phyloP scores from a whole-genome alignment of 2,888 invertebrate species.

The Pinctada fucata region DNA sequence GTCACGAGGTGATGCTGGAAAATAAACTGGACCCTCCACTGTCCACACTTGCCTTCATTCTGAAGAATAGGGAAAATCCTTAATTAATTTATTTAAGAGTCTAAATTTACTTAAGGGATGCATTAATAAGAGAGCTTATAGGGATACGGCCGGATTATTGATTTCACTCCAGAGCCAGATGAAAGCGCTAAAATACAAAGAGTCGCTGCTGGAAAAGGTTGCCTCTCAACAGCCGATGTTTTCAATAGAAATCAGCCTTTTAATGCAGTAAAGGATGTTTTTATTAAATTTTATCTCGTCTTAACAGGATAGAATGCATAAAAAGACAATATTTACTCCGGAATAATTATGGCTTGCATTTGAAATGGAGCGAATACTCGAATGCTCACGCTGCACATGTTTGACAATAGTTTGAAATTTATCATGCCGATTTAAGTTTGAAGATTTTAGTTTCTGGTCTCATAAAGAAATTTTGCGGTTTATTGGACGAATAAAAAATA shows the following conservation, averaged over 20 bases:
- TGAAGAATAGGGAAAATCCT: slow-evolving; percentile 16
- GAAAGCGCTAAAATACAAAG: neutral
- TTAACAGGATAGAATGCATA: neutral
- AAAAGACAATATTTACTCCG: neutral
- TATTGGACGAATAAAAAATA: too few relatives aligned
- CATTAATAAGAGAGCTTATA: slow-evolving; percentile 20
- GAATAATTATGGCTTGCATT: neutral
- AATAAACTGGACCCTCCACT: neutral
- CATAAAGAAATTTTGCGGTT: too few relatives aligned
- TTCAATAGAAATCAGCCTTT: neutral
- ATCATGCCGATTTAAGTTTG: too few relatives aligned
- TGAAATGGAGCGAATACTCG: neutral
- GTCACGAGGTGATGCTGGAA: neutral
- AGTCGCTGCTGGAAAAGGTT: neutral
- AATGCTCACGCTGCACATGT: too few relatives aligned
- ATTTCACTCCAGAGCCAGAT: neutral
- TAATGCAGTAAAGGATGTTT: neutral
- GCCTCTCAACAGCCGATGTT: neutral
- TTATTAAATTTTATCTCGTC: neutral
- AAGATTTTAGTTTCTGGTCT: too few relatives aligned
- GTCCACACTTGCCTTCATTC: neutral
- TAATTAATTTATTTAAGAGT: slow-evolving; percentile 32
- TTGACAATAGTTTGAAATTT: too few relatives aligned
- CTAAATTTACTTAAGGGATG: slow-evolving; percentile 18
- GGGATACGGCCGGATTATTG: too few relatives aligned